Evolutionary conservation across 2,113 vertebrate species (phyloP).

Genomic region (Crotalus tigris): DNA sequence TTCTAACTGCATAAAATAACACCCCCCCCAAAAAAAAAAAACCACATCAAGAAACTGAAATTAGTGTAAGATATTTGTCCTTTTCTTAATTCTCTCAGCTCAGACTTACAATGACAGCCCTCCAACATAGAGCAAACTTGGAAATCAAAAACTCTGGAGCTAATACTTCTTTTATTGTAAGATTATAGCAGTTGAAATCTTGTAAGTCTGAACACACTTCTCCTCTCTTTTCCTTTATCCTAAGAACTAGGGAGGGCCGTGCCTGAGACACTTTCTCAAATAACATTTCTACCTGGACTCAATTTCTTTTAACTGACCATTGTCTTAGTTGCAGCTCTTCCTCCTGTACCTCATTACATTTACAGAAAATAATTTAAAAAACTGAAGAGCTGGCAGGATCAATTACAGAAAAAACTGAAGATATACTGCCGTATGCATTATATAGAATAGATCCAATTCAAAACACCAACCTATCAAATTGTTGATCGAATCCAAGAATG

Average conservation of each 20-base stretch:
- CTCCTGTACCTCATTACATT: not conserved
- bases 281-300: not conserved
- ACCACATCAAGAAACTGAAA: not conserved
- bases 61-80: not conserved
- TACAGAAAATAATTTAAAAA: not conserved
- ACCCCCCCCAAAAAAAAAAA: rapidly evolving
- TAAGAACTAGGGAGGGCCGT: not conserved
- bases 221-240: not conserved
- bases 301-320: not conserved
- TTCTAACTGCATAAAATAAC: not conserved
- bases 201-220: not conserved
- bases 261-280: not conserved
- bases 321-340: not conserved
- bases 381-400: not conserved
- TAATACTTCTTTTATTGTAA: not conserved
- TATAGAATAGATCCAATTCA: not conserved
- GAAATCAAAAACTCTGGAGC: not conserved
- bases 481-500: not conserved
- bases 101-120: not conserved
- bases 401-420: not conserved
- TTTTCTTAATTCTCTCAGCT: not conserved
- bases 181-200: not conserved
- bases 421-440: not conserved
- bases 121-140: not conserved
- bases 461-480: not conserved